phyloP scores from a whole-genome alignment of 2,113 vertebrate species.

The Chloebia gouldiae region DNA sequence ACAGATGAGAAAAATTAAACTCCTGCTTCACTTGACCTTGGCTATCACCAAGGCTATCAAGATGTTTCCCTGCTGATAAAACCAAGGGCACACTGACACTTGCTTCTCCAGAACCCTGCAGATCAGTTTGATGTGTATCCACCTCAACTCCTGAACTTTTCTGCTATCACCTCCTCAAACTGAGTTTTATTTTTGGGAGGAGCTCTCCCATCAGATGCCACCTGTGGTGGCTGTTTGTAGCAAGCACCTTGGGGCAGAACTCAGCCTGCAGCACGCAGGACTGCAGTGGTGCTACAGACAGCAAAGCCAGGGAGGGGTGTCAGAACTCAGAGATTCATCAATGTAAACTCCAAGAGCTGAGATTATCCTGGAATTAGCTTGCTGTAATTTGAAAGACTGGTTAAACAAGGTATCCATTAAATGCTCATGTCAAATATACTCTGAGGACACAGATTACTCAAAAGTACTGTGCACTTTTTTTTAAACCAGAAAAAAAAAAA shows the following conservation, averaged over 20 bases:
- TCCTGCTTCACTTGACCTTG: background rate
- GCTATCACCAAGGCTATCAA: background rate
- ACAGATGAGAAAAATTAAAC: background rate
- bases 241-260: background rate
- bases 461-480: background rate
- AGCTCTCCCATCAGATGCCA: background rate
- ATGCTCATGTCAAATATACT: background rate
- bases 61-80: background rate
- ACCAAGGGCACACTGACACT: background rate
- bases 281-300: background rate
- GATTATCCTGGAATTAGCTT: background rate
- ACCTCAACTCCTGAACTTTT: background rate
- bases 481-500: background rate
- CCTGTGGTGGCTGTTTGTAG: background rate
- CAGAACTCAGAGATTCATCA: background rate
- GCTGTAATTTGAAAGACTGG: background rate
- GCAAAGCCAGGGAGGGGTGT: background rate
- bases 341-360: background rate
- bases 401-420: background rate
- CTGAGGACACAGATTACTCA: background rate
- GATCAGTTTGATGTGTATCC: background rate
- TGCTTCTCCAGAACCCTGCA: background rate
- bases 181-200: background rate
- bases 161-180: background rate
- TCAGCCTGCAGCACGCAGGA: background rate